These are phyloP conservation scores for Sisyra terminalis DNA, from an alignment of 2,888 invertebrate genomes.

Conservation along the genomic window DNA sequence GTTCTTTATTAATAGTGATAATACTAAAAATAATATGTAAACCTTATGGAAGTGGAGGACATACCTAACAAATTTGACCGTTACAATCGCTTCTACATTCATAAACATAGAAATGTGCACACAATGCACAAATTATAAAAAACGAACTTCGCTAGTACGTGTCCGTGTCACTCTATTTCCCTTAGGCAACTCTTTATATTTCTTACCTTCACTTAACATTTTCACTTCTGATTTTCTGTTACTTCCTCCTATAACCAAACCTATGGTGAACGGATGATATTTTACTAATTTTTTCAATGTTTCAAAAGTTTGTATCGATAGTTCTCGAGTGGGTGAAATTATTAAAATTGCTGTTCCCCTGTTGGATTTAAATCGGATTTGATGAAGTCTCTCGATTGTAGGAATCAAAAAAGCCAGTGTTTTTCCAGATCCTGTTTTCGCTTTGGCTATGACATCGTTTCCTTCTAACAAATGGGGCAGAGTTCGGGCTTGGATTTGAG, in stretches of 20 bases:
- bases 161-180: no score
- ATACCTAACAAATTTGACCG: no score
- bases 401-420: constrained; percentile 81
- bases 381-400: constrained; percentile 62
- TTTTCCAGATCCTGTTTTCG: constrained; percentile 84
- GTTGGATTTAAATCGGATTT: constrained; percentile 52
- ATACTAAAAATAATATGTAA: no score
- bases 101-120: no score
- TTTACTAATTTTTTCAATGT: constrained; percentile 90
- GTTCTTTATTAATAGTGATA: no score
- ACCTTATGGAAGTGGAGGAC: no score
- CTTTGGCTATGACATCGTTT: constrained; percentile 68
- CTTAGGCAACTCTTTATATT: no score
- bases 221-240: constrained; percentile 82
- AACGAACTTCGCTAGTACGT: no score
- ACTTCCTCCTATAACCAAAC: constrained; percentile 90
- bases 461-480: constrained; percentile 68
- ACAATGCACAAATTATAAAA: no score
- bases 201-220: constrained; percentile 70
- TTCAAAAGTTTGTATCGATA: constrained; percentile 96
- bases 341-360: constrained; percentile 86
- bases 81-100: no score
- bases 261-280: constrained; percentile 84
- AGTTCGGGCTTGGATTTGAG: constrained; percentile 64
- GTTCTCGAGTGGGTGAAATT: constrained; percentile 89